Conservation (phyloP, 2,888 invertebrate genomes). For the Pterostichus niger region DNA sequence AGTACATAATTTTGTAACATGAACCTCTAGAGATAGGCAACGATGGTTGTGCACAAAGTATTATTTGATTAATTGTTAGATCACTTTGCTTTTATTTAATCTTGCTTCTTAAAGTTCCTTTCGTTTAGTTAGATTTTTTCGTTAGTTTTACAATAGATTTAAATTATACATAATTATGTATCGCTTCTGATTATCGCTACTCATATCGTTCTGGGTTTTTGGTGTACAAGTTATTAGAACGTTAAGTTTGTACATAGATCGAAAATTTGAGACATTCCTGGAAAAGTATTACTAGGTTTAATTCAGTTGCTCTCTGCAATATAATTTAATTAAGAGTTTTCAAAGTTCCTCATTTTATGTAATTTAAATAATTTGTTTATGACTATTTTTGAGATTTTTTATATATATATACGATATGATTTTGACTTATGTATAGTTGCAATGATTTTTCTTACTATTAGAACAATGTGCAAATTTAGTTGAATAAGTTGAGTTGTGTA, state of each 20-base stretch:
- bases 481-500: constrained; percentile 27
- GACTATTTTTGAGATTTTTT: neutral
- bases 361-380: constrained; percentile 60
- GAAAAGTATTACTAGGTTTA: constrained; percentile 76
- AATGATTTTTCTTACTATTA: neutral
- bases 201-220: constrained; percentile 35
- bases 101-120: constrained; percentile 70
- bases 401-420: neutral
- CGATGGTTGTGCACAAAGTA: constrained; percentile 66
- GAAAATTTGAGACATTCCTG: constrained; percentile 76
- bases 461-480: neutral
- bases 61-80: constrained; percentile 53
- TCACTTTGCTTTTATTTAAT: constrained; percentile 70
- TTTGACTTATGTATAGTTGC: neutral
- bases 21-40: constrained; percentile 54
- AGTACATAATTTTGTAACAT: constrained; percentile 49
- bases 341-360: constrained; percentile 69
- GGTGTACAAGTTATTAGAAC: constrained; percentile 67
- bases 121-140: constrained; percentile 31
- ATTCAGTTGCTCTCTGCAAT: constrained; percentile 51
- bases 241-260: constrained; percentile 75
- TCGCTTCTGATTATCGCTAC: constrained; percentile 44
- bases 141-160: too few species aligned
- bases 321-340: constrained; percentile 60
- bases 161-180: constrained; percentile 12